These are phyloP conservation scores for Athalia rosae DNA, from an alignment of 2,888 invertebrate genomes.

Conservation along the genomic window DNA sequence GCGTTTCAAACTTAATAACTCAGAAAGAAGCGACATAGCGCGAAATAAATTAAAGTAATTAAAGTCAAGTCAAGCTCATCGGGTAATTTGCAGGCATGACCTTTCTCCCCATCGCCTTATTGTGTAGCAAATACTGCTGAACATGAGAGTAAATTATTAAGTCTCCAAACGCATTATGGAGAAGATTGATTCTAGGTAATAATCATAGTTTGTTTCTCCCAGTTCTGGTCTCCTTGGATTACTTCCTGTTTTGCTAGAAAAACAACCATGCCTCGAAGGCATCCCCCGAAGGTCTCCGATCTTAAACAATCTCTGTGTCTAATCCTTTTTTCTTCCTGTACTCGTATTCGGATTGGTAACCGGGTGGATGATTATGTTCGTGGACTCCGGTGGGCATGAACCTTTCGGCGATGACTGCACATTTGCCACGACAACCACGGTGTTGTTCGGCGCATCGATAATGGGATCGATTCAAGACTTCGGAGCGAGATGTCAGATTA, in stretches of 20 bases:
- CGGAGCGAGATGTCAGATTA: constrained; percentile 64
- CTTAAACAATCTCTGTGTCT: constrained; percentile 54
- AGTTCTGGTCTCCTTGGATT: neutral
- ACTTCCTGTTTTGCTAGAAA: neutral
- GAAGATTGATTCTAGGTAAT: neutral
- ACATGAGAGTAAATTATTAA: neutral
- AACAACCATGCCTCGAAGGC: neutral
- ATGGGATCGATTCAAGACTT: constrained; percentile 63
- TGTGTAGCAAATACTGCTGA: no score
- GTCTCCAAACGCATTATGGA: neutral
- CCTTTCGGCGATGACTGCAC: constrained; percentile 64
- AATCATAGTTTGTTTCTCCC: neutral
- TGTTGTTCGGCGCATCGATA: constrained; percentile 66
- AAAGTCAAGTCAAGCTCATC: neutral
- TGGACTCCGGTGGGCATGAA: constrained; percentile 66
- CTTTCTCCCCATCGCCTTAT: no score
- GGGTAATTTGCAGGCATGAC: no score
- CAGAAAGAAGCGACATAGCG: neutral
- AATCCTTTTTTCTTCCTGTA: constrained; percentile 61
- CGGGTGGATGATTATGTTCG: constrained; percentile 64
- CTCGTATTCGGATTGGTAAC: constrained; percentile 64
- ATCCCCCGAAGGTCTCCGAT: neutral
- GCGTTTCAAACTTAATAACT: constrained; percentile 25
- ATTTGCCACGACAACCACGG: constrained; percentile 65
- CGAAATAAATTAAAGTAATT: neutral